Conservation (phyloP, 2,888 invertebrate genomes). For the Cantharis nigra region DNA sequence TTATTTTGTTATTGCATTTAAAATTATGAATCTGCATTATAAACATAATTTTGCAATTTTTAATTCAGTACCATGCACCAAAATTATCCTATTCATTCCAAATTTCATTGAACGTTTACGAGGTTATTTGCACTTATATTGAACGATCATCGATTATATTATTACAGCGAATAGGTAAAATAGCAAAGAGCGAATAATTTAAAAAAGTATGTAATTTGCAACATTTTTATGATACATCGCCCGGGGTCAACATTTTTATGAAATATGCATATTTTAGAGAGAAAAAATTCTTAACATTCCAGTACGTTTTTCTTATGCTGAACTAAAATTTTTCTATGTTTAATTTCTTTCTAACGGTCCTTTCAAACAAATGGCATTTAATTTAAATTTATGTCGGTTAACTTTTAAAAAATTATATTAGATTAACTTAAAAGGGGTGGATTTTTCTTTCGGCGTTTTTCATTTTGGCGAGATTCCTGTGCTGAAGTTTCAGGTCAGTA, state of each 20-base stretch:
- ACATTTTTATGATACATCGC: neutral
- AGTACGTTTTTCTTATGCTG: neutral
- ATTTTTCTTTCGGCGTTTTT: neutral
- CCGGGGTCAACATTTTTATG: neutral
- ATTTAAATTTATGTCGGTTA: neutral
- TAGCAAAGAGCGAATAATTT: neutral
- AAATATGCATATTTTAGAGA: neutral
- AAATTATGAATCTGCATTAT: too few relatives aligned
- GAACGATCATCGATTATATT: neutral
- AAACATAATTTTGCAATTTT: too few relatives aligned
- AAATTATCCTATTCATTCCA: too few relatives aligned
- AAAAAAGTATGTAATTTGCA: neutral
- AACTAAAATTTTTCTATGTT: neutral
- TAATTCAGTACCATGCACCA: too few relatives aligned
- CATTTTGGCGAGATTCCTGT: neutral
- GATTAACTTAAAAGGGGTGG: neutral
- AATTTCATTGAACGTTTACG: too few relatives aligned
- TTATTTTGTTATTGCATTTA: too few relatives aligned
- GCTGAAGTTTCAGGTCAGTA: neutral
- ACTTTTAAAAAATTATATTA: neutral
- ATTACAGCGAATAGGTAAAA: too few relatives aligned
- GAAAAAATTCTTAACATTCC: neutral
- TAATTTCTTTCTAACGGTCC: neutral
- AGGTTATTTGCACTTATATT: neutral
- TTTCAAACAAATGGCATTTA: neutral